Evolutionary conservation across 2,797 vertebrate genomes (phyloP).

Genomic region (Chloroceryle inda): DNA sequence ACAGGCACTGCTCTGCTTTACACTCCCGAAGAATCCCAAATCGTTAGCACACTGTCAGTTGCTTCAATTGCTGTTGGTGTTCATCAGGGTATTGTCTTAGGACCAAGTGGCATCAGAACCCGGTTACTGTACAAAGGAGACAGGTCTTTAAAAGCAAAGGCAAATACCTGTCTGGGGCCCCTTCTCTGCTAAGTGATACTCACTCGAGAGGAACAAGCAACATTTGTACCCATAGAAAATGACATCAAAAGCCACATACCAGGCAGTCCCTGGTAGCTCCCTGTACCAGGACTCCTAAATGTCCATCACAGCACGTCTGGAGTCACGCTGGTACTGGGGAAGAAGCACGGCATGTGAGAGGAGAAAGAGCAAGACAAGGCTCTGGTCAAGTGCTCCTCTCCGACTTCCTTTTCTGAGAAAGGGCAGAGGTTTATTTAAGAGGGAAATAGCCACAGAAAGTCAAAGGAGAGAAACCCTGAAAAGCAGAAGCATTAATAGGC

Average conservation of each 20-base stretch:
- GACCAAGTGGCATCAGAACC: not conserved
- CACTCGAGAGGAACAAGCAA: not conserved
- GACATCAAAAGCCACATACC: not conserved
- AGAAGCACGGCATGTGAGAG: not conserved
- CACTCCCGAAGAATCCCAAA: not conserved
- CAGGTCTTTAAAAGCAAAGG: not conserved
- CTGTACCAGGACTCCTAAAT: accelerated
- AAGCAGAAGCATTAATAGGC: not conserved
- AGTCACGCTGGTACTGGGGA: accelerated
- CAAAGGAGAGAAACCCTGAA: not conserved
- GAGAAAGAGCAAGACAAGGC: not conserved
- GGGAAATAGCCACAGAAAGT: not conserved
- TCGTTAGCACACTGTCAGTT: not conserved
- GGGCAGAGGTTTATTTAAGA: not conserved
- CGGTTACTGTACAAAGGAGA: not conserved
- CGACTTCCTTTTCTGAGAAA: not conserved
- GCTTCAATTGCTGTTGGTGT: not conserved
- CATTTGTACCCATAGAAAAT: accelerated
- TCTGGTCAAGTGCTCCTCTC: not conserved
- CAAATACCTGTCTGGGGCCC: not conserved
- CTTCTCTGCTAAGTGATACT: not conserved
- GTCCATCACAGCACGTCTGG: not conserved
- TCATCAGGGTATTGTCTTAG: not conserved
- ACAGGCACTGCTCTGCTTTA: not conserved
- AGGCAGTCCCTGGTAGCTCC: accelerated